Conservation (phyloP, 2,113 vertebrate species). For the Todiramphus chloris region DNA sequence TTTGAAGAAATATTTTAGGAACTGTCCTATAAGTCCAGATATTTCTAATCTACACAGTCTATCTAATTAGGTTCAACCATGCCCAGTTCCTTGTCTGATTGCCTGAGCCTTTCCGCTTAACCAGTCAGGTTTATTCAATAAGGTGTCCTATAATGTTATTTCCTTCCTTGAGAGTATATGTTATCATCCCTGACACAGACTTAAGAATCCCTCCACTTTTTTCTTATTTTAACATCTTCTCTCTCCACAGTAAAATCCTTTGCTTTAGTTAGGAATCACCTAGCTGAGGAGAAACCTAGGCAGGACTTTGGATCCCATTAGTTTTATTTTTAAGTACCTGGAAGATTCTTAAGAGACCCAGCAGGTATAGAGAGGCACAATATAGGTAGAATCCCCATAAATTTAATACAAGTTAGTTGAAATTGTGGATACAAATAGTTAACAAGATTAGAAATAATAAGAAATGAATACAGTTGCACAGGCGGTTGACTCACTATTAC, state of each 20-base stretch:
- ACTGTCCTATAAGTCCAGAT: constrained; percentile 23
- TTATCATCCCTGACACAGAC: constrained; percentile 31
- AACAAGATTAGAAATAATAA: constrained; percentile 47
- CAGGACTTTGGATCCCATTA: background rate
- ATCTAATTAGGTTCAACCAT: constrained; percentile 56
- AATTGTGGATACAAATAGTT: background rate
- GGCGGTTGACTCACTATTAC: background rate
- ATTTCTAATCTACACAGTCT: constrained; percentile 50
- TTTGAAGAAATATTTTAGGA: constrained; percentile 59
- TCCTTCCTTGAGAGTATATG: constrained; percentile 44
- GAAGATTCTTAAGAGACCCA: background rate
- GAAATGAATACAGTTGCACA: constrained; percentile 23
- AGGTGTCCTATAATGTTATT: constrained; percentile 62
- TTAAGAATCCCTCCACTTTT: constrained; percentile 27
- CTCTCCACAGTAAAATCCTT: background rate
- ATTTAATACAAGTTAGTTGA: background rate
- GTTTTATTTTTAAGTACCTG: background rate
- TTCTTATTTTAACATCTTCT: background rate
- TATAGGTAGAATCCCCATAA: background rate
- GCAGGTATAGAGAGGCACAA: background rate
- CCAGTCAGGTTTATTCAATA: constrained; percentile 61
- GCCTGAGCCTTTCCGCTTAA: constrained; percentile 42
- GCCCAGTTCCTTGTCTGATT: constrained; percentile 36
- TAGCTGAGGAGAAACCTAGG: background rate
- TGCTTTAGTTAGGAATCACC: background rate